Conservation (phyloP, 2,113 vertebrate genomes). For the Pygoscelis adeliae region DNA sequence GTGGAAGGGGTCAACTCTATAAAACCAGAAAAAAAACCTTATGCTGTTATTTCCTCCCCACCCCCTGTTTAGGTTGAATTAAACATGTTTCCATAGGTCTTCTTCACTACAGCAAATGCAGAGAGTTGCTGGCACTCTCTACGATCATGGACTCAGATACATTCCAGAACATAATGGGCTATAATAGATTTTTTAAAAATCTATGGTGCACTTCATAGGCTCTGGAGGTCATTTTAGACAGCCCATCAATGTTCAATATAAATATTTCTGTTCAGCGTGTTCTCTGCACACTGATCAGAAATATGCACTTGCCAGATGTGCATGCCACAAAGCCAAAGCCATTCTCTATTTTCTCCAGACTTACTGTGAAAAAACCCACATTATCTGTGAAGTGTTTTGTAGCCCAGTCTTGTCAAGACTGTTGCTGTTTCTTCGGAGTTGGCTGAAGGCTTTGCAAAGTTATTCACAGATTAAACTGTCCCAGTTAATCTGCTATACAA, state of each 20-base stretch:
- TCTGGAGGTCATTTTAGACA: conserved; percentile 29
- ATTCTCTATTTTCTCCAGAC: not conserved
- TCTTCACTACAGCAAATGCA: not conserved
- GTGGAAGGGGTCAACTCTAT: not conserved
- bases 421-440: not conserved
- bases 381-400: not conserved
- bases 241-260: not conserved
- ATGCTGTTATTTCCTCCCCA: not conserved
- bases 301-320: not conserved
- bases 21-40: not conserved
- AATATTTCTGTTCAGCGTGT: not conserved
- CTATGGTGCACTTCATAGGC: not conserved
- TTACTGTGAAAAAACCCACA: not conserved
- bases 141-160: not conserved
- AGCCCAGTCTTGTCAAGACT: not conserved
- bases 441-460: not conserved
- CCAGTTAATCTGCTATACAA: not conserved
- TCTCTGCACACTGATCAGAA: not conserved
- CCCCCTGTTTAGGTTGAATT: not conserved
- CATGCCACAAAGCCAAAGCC: not conserved
- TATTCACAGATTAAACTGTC: not conserved
- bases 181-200: not conserved
- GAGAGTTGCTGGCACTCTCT: not conserved
- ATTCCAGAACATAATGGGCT: conserved; percentile 8
- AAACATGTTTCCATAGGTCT: not conserved